Evolutionary conservation across 2,113 vertebrate species (phyloP).

Genomic region (Notechis scutatus): DNA sequence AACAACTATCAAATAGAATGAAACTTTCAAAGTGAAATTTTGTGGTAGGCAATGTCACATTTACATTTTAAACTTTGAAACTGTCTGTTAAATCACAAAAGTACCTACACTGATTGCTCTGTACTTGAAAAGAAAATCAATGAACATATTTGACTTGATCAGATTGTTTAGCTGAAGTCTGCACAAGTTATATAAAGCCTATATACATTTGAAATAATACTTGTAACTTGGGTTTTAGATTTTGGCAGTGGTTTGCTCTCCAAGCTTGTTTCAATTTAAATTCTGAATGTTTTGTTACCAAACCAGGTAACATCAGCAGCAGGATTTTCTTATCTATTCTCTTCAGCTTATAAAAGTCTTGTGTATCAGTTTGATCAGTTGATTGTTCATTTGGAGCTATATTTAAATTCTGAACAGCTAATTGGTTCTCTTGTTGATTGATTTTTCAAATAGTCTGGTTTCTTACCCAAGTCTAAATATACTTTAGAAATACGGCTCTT

Average conservation of each 20-base stretch:
- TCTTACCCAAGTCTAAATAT: background rate
- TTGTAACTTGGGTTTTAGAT: too few relatives aligned
- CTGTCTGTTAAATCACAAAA: background rate
- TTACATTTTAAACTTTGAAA: background rate
- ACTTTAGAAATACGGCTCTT: background rate
- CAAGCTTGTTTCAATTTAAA: too few relatives aligned
- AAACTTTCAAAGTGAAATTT: conserved; percentile 27
- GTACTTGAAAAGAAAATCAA: conserved; percentile 51
- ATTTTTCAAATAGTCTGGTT: too few relatives aligned
- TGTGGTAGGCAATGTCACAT: background rate
- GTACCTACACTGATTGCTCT: conserved; percentile 8
- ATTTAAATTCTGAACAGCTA: too few relatives aligned
- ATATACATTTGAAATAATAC: background rate
- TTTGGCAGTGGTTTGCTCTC: too few relatives aligned
- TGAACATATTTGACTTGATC: background rate
- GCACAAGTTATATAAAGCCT: background rate
- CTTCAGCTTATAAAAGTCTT: too few relatives aligned
- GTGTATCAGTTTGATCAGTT: too few relatives aligned
- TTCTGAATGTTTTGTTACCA: too few relatives aligned
- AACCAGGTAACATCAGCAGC: too few relatives aligned
- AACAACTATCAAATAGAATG: conserved; percentile 39
- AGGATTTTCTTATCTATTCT: too few relatives aligned
- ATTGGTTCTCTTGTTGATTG: too few relatives aligned
- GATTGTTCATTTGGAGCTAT: too few relatives aligned
- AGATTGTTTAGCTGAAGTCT: background rate